A percentile compares a stretch with the other conserved stretches of the same genome.
phyloP scores from a whole-genome alignment of 2,797 vertebrate species.

The Labeo calbasu region DNA sequence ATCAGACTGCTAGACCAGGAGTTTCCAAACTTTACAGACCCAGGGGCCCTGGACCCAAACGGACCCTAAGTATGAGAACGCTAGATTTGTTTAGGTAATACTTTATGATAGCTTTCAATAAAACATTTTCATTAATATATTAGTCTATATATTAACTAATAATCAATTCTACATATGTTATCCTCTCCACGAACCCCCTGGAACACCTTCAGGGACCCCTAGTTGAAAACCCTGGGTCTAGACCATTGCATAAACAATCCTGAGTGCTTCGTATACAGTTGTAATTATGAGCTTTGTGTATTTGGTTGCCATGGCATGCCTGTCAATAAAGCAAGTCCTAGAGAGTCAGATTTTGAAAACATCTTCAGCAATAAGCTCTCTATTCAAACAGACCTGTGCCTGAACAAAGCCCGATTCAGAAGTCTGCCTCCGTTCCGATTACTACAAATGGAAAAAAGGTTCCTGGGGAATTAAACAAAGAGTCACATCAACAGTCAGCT shows the following conservation, averaged over 20 bases:
- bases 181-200: background rate
- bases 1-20: background rate
- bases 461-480: conserved; percentile 68
- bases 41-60: background rate
- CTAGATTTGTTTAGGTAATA: background rate
- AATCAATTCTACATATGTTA: background rate
- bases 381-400: conserved; percentile 75
- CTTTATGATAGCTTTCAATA: background rate
- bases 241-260: conserved; percentile 21
- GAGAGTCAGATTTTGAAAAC: conserved; percentile 64
- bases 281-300: conserved; percentile 19
- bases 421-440: conserved; percentile 59
- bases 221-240: conserved; percentile 2
- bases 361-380: conserved; percentile 69
- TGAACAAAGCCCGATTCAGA: conserved; percentile 78
- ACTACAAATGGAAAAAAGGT: conserved; percentile 69
- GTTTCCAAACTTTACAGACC: background rate
- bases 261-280: conserved; percentile 17
- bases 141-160: background rate
- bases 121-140: background rate
- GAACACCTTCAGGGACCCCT: background rate
- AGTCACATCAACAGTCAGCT: conserved; percentile 15
- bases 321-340: background rate
- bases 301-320: conserved; percentile 27
- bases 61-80: background rate